A percentile compares a stretch with the other conserved stretches of the same genome.
These are phyloP conservation scores for Babyrousa celebensis DNA, from an alignment of 2,797 vertebrate species.

Conservation along the genomic window DNA sequence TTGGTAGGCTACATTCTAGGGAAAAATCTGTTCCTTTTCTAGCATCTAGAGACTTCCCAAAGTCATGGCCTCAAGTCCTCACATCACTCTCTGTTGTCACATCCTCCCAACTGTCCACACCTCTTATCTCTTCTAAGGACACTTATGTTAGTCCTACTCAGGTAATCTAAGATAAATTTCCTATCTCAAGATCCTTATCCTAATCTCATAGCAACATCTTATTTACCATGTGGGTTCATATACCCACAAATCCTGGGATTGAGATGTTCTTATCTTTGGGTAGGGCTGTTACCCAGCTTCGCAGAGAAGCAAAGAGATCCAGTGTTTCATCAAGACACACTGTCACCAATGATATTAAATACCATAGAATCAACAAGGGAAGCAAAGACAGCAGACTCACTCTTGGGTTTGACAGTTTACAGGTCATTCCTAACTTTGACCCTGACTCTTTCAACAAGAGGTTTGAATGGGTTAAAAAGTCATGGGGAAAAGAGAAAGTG, in stretches of 20 bases:
- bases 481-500: neutral
- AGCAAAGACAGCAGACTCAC: neutral
- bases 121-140: neutral
- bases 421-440: neutral
- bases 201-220: neutral
- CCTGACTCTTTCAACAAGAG: neutral
- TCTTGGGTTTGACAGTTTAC: neutral
- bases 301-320: neutral
- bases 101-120: neutral
- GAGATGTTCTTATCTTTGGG: neutral
- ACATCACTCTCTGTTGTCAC: neutral
- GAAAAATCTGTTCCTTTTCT: neutral
- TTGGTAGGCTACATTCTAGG: neutral
- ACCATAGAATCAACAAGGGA: neutral
- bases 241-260: neutral
- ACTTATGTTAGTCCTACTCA: neutral
- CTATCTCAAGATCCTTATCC: neutral
- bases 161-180: neutral
- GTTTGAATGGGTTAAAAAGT: neutral
- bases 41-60: neutral
- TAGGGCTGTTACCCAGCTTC: neutral
- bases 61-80: neutral
- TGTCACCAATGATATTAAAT: neutral
- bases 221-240: neutral
- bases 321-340: neutral